phyloP scores from a whole-genome alignment of 2,113 vertebrate genomes.

The Hippocampus zosterae region DNA sequence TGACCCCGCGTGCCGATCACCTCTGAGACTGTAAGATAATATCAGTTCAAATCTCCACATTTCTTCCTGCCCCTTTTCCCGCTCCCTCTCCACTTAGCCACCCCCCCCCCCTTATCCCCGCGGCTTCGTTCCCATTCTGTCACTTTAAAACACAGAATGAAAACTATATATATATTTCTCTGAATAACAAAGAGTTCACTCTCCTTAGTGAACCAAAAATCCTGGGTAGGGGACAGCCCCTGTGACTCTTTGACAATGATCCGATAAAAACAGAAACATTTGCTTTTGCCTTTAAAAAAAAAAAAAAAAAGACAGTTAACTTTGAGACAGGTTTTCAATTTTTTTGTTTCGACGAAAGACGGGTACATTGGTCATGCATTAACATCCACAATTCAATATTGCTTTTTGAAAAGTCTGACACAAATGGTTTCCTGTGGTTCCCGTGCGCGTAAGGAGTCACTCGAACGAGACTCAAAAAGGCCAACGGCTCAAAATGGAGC shows the following conservation, averaged over 20 bases:
- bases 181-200: conserved; percentile 51
- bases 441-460: too few relatives aligned
- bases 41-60: conserved; percentile 47
- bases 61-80: conserved; percentile 32
- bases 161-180: conserved; percentile 41
- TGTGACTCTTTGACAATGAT: conserved; percentile 27
- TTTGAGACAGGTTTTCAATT: not conserved
- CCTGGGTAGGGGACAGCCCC: conserved; percentile 15
- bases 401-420: too few relatives aligned
- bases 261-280: too few relatives aligned
- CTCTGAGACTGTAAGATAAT: conserved; percentile 51
- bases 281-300: not conserved
- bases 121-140: conserved; percentile 66
- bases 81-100: conserved; percentile 11
- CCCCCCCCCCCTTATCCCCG: conserved; percentile 44
- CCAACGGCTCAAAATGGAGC: too few relatives aligned
- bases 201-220: conserved; percentile 37
- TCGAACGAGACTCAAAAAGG: too few relatives aligned
- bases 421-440: too few relatives aligned
- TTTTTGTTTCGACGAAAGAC: not conserved
- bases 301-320: not conserved
- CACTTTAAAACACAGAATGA: conserved; percentile 51
- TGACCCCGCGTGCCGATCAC: conserved; percentile 51
- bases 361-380: too few relatives aligned
- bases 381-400: too few relatives aligned